These are phyloP conservation scores for Magallana nippona DNA, from an alignment of 2,888 invertebrate genomes.

Conservation along the genomic window DNA sequence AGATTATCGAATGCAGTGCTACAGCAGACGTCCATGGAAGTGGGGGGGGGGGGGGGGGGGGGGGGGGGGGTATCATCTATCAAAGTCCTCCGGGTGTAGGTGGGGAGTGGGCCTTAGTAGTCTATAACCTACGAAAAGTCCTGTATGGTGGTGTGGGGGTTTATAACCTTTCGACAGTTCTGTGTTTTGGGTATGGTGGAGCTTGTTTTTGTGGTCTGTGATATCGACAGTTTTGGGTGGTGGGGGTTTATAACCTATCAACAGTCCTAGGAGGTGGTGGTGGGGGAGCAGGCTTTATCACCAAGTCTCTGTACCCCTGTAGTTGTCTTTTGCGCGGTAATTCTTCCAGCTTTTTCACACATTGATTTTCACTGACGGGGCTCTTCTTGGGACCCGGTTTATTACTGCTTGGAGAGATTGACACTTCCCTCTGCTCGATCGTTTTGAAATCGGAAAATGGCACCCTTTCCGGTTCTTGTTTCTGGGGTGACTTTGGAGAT, in stretches of 20 bases:
- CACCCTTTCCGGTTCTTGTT: neutral
- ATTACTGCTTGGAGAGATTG: neutral
- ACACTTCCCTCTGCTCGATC: conserved; percentile 13
- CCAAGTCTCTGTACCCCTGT: conserved; percentile 22
- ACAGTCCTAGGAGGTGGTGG: conserved; percentile 56
- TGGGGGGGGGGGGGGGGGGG: too few relatives aligned
- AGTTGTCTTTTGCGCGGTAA: neutral
- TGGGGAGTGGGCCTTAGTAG: too few relatives aligned
- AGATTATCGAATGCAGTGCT: too few relatives aligned
- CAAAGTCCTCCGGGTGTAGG: too few relatives aligned
- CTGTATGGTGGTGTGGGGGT: too few relatives aligned
- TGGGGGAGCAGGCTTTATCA: conserved; percentile 55
- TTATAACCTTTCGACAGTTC: neutral
- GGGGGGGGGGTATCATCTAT: too few relatives aligned
- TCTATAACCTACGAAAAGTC: too few relatives aligned
- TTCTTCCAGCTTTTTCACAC: neutral
- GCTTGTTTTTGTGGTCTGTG: too few relatives aligned
- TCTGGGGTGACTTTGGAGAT: neutral
- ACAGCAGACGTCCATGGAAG: too few relatives aligned
- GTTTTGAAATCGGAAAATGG: conserved; percentile 17
- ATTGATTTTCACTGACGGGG: conserved; percentile 3
- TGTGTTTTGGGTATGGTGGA: neutral
- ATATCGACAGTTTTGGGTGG: too few relatives aligned
- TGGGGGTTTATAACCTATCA: neutral
- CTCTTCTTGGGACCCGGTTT: neutral